Conservation (phyloP, 1,140 invertebrate species). For the Euborellia annulipes region DNA sequence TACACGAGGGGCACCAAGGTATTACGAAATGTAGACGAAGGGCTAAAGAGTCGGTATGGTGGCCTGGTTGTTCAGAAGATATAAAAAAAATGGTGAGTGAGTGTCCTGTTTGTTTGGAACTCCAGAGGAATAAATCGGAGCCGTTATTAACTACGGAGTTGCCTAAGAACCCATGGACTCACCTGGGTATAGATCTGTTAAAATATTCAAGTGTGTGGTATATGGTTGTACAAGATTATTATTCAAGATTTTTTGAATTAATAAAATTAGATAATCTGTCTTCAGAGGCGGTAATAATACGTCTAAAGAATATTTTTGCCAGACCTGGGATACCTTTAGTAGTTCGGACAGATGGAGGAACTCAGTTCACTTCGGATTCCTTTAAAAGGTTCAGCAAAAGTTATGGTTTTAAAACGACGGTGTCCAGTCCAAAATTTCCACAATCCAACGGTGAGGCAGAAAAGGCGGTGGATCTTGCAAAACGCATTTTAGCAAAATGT, state of each 20-base stretch:
- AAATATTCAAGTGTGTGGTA: not conserved
- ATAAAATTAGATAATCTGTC: not conserved
- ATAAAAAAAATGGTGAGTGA: not conserved
- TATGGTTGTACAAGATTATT: conserved; percentile 14
- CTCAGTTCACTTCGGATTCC: conserved; percentile 12
- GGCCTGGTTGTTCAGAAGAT: not conserved
- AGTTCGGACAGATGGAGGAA: conserved; percentile 26
- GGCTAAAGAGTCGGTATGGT: not conserved
- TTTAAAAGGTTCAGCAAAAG: conserved; percentile 23
- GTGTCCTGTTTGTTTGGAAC: not conserved
- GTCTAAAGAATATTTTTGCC: conserved; percentile 10
- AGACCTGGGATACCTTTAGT: conserved; percentile 10
- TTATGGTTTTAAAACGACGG: conserved; percentile 22
- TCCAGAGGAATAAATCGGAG: conserved; percentile 2
- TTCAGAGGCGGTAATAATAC: conserved; percentile 11
- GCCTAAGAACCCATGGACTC: conserved; percentile 12
- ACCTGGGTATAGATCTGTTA: conserved; percentile 13
- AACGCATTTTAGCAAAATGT: conserved; percentile 17
- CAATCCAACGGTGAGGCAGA: conserved; percentile 19
- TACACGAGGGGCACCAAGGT: too few species aligned
- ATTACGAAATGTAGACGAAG: not conserved
- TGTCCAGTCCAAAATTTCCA: conserved; percentile 18
- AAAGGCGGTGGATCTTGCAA: conserved; percentile 19
- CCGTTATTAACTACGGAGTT: conserved; percentile 13
- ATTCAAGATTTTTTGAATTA: conserved; percentile 15